These are phyloP conservation scores for Dryas iulia DNA, from an alignment of 1,140 invertebrate genomes.

Conservation along the genomic window DNA sequence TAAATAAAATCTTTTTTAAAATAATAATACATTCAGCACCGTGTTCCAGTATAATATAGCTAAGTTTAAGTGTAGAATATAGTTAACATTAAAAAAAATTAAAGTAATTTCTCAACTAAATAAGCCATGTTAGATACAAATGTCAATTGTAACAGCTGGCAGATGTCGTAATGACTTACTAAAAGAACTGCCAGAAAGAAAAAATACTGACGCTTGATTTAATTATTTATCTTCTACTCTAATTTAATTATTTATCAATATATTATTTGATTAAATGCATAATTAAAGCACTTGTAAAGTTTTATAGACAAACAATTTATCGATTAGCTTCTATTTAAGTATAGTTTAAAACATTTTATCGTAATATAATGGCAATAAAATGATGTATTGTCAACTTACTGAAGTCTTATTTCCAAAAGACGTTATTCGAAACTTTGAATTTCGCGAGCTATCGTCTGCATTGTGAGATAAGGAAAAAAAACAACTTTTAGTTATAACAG, in stretches of 20 bases:
- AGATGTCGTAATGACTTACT: not conserved
- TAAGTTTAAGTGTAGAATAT: not conserved
- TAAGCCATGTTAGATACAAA: not conserved
- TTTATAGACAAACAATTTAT: too few relatives aligned
- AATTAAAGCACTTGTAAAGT: not conserved
- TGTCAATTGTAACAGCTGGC: conserved; percentile 14
- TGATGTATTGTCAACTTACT: not conserved
- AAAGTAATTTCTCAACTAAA: not conserved
- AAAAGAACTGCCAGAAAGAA: not conserved
- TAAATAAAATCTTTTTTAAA: not conserved
- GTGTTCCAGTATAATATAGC: not conserved
- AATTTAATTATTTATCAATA: not conserved
- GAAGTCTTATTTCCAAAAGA: conserved; percentile 17
- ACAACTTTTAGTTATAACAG: not conserved
- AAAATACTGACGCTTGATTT: not conserved
- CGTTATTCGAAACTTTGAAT: conserved; percentile 45
- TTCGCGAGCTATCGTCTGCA: not conserved
- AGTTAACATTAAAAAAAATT: not conserved
- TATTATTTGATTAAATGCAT: not conserved
- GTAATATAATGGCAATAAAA: conserved; percentile 1
- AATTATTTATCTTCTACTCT: not conserved
- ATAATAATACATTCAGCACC: not conserved
- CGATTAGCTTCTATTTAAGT: too few relatives aligned
- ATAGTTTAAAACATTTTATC: not conserved
- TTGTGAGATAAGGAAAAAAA: conserved; percentile 3